These are phyloP conservation scores for Melikaiella ostensackeni DNA, from an alignment of 2,888 invertebrate species.

Conservation along the genomic window DNA sequence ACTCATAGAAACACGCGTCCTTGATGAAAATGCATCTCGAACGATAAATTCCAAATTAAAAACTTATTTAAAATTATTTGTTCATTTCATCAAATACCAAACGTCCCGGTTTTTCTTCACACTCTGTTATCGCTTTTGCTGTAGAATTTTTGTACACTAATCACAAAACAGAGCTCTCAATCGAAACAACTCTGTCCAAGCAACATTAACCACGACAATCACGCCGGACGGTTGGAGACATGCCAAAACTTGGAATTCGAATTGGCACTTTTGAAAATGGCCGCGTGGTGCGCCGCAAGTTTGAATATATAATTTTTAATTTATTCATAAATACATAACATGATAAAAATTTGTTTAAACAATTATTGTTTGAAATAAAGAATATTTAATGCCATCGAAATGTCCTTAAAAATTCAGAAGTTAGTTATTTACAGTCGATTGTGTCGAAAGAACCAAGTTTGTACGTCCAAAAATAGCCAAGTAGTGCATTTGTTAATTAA, in stretches of 20 bases:
- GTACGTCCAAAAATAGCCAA: no score
- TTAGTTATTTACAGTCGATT: no score
- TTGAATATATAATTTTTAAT: no score
- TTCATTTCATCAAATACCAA: neutral
- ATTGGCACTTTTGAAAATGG: slow-evolving; percentile 46
- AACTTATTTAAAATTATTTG: slow-evolving; percentile 10
- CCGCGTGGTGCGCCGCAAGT: slow-evolving; percentile 43
- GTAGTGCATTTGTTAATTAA: no score
- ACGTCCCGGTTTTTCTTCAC: neutral
- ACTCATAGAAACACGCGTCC: neutral
- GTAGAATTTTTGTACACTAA: slow-evolving; percentile 17
- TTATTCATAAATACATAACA: no score
- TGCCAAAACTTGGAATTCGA: slow-evolving; percentile 48
- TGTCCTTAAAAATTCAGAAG: no score
- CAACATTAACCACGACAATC: slow-evolving; percentile 49
- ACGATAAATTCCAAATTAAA: neutral
- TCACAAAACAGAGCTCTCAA: slow-evolving; percentile 42
- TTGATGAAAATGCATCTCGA: neutral
- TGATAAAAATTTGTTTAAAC: no score
- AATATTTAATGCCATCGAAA: no score
- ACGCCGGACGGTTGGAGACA: slow-evolving; percentile 58
- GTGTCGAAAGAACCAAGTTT: no score
- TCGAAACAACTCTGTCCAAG: slow-evolving; percentile 43
- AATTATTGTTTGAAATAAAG: no score
- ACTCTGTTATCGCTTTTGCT: neutral